These are phyloP conservation scores for Pangasianodon gigas DNA, from an alignment of 2,113 vertebrate species.

Conservation along the genomic window DNA sequence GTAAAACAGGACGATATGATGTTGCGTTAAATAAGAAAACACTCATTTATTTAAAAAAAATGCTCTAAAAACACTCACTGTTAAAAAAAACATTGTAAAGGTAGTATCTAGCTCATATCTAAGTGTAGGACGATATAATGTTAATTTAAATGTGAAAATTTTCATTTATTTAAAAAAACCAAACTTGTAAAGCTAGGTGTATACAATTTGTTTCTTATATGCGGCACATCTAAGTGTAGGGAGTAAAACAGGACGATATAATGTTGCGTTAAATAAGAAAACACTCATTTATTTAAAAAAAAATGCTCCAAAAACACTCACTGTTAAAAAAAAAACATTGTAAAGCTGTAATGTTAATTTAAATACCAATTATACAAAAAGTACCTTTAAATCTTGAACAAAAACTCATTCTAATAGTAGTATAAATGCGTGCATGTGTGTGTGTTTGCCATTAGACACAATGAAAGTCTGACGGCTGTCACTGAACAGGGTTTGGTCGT, in stretches of 20 bases:
- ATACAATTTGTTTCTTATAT: not conserved
- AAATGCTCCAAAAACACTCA: not conserved
- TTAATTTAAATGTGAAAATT: not conserved
- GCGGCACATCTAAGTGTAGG: not conserved
- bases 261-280: not conserved
- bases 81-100: not conserved
- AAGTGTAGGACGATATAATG: not conserved
- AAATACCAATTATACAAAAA: not conserved
- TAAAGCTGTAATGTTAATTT: not conserved
- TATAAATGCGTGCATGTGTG: slow-evolving; percentile 10
- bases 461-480: slow-evolving; percentile 9
- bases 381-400: not conserved
- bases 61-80: not conserved
- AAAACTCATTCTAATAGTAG: not conserved
- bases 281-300: not conserved
- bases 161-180: not conserved
- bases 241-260: not conserved
- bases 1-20: not conserved
- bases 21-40: not conserved
- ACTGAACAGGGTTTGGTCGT: slow-evolving; percentile 6
- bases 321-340: not conserved
- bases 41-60: not conserved
- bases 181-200: not conserved
- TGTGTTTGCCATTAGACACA: slow-evolving; percentile 2
- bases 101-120: not conserved